A percentile compares a stretch with the other conserved stretches of the same genome.
Evolutionary conservation across 2,113 vertebrate species (phyloP).

Genomic region (Vidua macroura): DNA sequence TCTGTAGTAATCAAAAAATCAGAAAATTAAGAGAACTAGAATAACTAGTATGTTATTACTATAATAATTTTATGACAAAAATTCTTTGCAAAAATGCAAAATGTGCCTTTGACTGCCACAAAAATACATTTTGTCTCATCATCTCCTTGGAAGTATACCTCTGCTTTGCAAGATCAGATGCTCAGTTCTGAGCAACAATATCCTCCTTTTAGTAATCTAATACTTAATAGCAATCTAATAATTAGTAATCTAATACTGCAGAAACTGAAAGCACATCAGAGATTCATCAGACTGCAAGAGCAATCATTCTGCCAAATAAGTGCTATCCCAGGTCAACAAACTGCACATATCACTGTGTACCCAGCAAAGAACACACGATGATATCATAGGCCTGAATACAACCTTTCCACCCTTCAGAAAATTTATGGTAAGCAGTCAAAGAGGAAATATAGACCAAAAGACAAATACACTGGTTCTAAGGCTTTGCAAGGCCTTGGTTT

Average conservation of each 20-base stretch:
- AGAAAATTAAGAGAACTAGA: neutral
- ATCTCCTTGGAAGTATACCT: neutral
- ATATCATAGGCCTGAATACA: neutral
- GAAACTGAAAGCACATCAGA: neutral
- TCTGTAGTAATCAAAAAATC: neutral
- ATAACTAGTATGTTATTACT: neutral
- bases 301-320: neutral
- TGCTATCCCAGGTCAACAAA: conserved; percentile 9
- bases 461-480: neutral
- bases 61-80: neutral
- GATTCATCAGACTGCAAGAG: neutral
- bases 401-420: neutral
- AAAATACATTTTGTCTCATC: neutral
- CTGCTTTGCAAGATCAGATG: neutral
- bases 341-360: neutral
- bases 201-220: neutral
- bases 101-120: neutral
- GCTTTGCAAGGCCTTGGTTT: neutral
- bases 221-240: neutral
- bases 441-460: neutral
- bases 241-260: neutral
- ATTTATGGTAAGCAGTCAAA: neutral
- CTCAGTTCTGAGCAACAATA: neutral
- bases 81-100: neutral
- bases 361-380: neutral